Evolutionary conservation across 2,888 invertebrate genomes (phyloP), one percentile per base, ranked within the genome.

Genomic region (Nomada goodeniana): DNA sequence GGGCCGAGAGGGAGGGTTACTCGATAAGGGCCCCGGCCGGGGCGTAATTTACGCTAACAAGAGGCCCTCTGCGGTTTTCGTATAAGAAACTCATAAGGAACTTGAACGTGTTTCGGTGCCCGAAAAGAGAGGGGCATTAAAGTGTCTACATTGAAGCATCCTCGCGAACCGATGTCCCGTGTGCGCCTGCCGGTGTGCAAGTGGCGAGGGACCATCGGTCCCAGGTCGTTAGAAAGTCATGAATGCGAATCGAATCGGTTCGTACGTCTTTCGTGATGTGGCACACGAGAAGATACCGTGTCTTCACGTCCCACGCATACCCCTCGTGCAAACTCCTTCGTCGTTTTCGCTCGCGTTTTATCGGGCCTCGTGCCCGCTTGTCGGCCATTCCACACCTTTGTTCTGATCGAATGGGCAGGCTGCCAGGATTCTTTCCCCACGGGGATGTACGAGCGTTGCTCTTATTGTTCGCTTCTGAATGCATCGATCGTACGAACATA

Each of bases 151-250:
- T 79, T 4, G 36, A 47, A 52, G 52, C 47, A 50, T 50, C 68
- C 44, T 36, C 50, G 63, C 11, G 20, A 50, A 71, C n/a, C 47
- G 10, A 47, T 64, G 57, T 67, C 26, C 60, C 64, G 42, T 76
- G 65, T 69, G 57, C 50, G 57, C 50, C 72, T 29, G 53, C 9
- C 44, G 47, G 59, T 70, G 53, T 44, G 61, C 61, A 50, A 60
- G 36, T 57, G 52, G 50, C 55, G 29, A 59, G 64, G 75, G 68
- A 76, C 75, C 69, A 72, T 83, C 79, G 73, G 80, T 86, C 79
- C 84, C 61, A 71, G 84, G 88, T 91, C 89, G 91, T 92, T 92
- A 91, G 92, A 92, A 91, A 92, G 90, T 91, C 89, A 89, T 87
- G 89, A 91, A 90, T 91, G 89, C 87, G 85, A 85, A 89, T 84